Conservation (phyloP, 2,113 vertebrate genomes). For the Fregetta grallaria region DNA sequence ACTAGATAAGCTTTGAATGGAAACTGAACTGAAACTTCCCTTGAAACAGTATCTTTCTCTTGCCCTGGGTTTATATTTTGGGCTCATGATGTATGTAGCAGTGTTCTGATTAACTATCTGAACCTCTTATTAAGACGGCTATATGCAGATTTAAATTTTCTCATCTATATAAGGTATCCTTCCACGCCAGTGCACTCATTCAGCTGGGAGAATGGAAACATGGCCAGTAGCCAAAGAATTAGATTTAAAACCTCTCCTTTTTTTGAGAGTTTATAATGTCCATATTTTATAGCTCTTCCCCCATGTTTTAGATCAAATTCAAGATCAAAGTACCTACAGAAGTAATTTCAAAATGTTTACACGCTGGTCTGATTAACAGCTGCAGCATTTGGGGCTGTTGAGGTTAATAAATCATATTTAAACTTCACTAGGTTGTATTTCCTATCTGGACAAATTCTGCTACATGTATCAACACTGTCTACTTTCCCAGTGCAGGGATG, state of each 20-base stretch:
- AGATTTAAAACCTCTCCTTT: constrained; percentile 13
- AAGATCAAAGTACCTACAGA: background rate
- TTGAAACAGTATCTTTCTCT: background rate
- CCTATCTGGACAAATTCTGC: background rate
- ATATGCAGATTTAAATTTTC: background rate
- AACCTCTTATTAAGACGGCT: background rate
- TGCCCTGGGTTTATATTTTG: background rate
- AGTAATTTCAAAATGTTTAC: background rate
- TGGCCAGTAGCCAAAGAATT: constrained; percentile 31
- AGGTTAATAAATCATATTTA: background rate
- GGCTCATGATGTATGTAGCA: background rate
- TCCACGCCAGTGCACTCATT: background rate
- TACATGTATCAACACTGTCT: background rate
- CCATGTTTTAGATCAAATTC: background rate
- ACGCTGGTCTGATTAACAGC: background rate
- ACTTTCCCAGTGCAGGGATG: background rate
- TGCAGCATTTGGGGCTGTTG: background rate
- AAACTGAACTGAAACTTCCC: background rate
- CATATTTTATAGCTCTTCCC: background rate
- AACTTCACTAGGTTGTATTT: background rate
- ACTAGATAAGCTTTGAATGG: background rate
- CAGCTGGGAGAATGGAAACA: constrained; percentile 33
- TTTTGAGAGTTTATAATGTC: background rate
- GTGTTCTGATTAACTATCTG: background rate
- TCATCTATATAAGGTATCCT: constrained; percentile 53